phyloP scores from a whole-genome alignment of 1,140 invertebrate genomes.

The Brachionus manjavacas region DNA sequence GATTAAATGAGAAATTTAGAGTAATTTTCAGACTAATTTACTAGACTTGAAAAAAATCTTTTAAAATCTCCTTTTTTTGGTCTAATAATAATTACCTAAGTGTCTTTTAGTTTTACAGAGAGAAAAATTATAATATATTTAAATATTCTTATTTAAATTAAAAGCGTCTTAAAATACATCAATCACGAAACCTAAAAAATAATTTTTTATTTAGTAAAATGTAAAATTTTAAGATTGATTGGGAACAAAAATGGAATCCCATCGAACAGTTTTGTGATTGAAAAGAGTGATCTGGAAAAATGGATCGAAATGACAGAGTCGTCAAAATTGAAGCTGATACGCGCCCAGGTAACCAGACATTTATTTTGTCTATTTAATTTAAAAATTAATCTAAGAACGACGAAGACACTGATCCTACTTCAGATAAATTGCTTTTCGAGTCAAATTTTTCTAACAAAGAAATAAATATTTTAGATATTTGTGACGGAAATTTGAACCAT shows the following conservation, averaged over 20 bases:
- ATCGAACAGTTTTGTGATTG: neutral
- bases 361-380: neutral
- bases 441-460: neutral
- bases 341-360: neutral
- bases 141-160: neutral
- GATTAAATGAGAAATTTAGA: too few relatives aligned
- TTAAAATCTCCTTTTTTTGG: too few relatives aligned
- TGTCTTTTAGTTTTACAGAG: neutral
- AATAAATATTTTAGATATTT: slow-evolving; percentile 38
- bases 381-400: neutral
- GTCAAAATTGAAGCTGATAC: neutral
- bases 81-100: neutral
- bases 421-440: neutral
- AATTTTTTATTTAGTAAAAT: neutral
- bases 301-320: slow-evolving; percentile 36
- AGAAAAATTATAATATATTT: neutral
- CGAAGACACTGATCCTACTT: neutral
- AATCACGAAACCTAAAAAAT: neutral
- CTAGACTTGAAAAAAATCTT: too few relatives aligned
- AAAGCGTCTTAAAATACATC: neutral
- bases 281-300: neutral
- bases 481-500: neutral
- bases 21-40: too few relatives aligned
- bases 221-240: neutral
- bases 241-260: neutral